Evolutionary conservation across 2,797 vertebrate species (phyloP).

Genomic region (Tiaroga cobitis): DNA sequence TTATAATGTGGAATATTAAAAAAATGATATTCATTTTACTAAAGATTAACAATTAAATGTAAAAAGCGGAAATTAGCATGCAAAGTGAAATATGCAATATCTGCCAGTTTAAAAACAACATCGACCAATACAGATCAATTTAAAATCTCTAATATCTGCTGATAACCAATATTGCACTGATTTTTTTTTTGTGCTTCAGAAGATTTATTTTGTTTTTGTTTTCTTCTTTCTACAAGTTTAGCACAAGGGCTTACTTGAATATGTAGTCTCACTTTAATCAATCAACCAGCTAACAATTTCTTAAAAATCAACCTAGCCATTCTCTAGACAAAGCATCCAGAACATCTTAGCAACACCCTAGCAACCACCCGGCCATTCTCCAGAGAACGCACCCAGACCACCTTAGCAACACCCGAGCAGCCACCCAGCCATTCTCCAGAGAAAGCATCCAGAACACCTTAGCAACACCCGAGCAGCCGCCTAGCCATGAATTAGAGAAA

Average conservation of each 20-base stretch:
- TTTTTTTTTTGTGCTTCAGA: background rate
- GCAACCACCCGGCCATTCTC: rapidly evolving
- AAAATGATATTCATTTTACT: background rate
- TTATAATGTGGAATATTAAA: too few relatives aligned
- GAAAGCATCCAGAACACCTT: too few relatives aligned
- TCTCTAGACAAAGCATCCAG: too few relatives aligned
- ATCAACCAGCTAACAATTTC: background rate
- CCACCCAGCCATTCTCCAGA: too few relatives aligned
- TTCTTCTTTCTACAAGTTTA: background rate
- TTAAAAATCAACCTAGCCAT: background rate
- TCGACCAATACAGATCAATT: background rate
- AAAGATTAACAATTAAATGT: background rate
- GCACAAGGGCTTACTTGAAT: background rate
- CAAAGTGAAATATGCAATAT: background rate
- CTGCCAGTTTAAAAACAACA: background rate
- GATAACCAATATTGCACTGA: background rate
- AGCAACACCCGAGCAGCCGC: too few relatives aligned
- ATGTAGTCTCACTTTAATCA: too few relatives aligned
- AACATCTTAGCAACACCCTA: background rate
- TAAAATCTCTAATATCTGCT: background rate
- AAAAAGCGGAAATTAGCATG: background rate
- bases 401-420: too few relatives aligned
- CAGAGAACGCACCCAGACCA: too few relatives aligned
- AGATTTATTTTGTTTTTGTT: background rate
- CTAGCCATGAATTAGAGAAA: too few relatives aligned